A percentile compares a stretch with the other conserved stretches of the same genome.
Evolutionary conservation across 2,797 vertebrate genomes (phyloP).

Genomic region (Simalia tracyae): DNA sequence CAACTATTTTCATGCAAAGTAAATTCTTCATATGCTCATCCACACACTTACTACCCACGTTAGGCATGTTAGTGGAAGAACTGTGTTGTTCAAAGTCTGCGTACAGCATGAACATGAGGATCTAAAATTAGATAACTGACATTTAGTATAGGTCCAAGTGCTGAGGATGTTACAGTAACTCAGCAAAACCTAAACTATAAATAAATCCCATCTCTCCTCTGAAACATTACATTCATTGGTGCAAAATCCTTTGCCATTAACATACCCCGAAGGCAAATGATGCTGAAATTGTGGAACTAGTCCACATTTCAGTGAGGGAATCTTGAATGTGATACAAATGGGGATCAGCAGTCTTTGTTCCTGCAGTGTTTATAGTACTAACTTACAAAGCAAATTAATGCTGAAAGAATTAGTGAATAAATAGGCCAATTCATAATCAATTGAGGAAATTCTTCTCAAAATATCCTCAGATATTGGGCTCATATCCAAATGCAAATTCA

Average conservation of each 20-base stretch:
- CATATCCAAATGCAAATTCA: not conserved
- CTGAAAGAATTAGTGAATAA: not conserved
- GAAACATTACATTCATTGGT: not conserved
- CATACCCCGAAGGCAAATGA: not conserved
- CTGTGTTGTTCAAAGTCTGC: not conserved
- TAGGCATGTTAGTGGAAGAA: not conserved
- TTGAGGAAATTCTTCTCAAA: not conserved
- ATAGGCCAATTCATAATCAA: not conserved
- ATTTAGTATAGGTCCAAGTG: slow-evolving; percentile 22
- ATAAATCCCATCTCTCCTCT: not conserved
- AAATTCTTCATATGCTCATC: not conserved
- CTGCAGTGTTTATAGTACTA: too few relatives aligned
- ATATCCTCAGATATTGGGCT: not conserved
- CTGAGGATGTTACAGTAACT: slow-evolving; percentile 7
- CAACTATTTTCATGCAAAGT: not conserved
- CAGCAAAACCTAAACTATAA: slow-evolving; percentile 14
- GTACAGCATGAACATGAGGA: not conserved
- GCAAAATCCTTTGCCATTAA: not conserved
- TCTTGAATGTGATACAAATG: not conserved
- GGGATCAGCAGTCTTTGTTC: not conserved
- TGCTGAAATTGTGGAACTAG: not conserved
- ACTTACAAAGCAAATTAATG: not conserved
- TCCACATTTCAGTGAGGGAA: not conserved
- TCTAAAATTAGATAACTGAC: slow-evolving; percentile 28
- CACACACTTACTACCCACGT: not conserved